A percentile compares a stretch with the other conserved stretches of the same genome.
Conservation (phyloP, 2,797 vertebrate species). For the Cichlasoma orientale region DNA sequence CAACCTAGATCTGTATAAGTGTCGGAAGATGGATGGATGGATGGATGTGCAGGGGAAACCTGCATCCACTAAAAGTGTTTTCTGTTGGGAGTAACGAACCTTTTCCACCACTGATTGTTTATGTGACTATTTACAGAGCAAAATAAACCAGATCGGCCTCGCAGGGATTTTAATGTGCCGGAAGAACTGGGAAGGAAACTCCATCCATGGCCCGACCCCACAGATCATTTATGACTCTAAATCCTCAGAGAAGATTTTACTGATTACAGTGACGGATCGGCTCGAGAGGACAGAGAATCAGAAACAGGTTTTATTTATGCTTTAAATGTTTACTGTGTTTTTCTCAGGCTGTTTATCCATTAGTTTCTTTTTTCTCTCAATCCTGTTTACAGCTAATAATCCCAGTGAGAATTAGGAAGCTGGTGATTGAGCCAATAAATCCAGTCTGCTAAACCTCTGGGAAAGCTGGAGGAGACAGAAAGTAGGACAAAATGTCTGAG, state of each 20-base stretch:
- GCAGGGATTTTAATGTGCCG: neutral
- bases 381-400: neutral
- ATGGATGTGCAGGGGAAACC: neutral
- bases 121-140: neutral
- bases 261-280: neutral
- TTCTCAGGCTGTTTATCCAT: neutral
- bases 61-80: neutral
- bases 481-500: neutral
- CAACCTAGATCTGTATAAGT: too few species aligned
- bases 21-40: too few species aligned
- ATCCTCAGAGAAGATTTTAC: conserved; percentile 12
- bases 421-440: neutral
- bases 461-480: neutral
- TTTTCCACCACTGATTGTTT: neutral
- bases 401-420: neutral
- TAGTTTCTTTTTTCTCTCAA: neutral
- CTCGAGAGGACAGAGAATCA: neutral
- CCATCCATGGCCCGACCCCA: neutral
- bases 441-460: neutral
- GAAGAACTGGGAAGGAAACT: neutral
- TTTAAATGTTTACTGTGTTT: neutral
- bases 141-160: neutral
- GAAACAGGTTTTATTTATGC: neutral
- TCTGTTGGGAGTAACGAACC: neutral
- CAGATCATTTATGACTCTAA: conserved; percentile 1